Base-by-base conservation (phyloP, 1,140 invertebrate species). In the Aethina tumida region DNA sequence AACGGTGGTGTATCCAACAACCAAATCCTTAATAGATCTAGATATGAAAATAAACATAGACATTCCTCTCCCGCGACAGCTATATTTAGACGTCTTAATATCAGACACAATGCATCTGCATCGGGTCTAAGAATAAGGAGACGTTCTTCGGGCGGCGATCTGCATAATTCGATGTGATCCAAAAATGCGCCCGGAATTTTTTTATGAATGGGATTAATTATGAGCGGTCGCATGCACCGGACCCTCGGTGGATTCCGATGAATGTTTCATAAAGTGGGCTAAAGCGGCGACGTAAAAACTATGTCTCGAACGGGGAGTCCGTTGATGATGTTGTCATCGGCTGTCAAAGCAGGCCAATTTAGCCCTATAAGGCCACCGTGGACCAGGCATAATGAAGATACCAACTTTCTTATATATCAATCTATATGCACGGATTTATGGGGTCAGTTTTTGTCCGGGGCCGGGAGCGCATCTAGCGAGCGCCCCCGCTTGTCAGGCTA, bases 321-420 rank as follows among this genome's bases (percentile, higher is more conserved):
- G 39, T 39, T 55, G 52, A 54, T 55, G 55, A 57, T 57, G 52
- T 57, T 53, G 55, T 57, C 52, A 57, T 53, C 52, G 50, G 47
- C 32, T 55, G 52, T 54, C 52, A 49, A 45, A 45, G 43, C 31
- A 43, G 45, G 38, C 47, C 55, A 52, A 57, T 53, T 57, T 57
- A 53, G 43, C 55, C 52, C 55, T 57, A 57, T 55, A 57, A 44
- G 55, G 55, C 43, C 33, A 22, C 31, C 45, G 41, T 46, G 41
- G 40, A 46, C 46, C 40, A n/a, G 33, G 47, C 38, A 51, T 57
- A 55, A 57, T 57, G 52, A 57, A 57, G 55, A 55, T 53, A 50
- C 52, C 44, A 54, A 57, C 50, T 55, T 54, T 55, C 54, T 56
- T 56, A 50, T 52, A 46, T 41, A 43, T 40, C 45, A 43, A 55